A percentile compares a stretch with the other conserved stretches of the same genome.
Conservation (phyloP, 2,113 vertebrate species). For the Hemibagrus wyckioides region DNA sequence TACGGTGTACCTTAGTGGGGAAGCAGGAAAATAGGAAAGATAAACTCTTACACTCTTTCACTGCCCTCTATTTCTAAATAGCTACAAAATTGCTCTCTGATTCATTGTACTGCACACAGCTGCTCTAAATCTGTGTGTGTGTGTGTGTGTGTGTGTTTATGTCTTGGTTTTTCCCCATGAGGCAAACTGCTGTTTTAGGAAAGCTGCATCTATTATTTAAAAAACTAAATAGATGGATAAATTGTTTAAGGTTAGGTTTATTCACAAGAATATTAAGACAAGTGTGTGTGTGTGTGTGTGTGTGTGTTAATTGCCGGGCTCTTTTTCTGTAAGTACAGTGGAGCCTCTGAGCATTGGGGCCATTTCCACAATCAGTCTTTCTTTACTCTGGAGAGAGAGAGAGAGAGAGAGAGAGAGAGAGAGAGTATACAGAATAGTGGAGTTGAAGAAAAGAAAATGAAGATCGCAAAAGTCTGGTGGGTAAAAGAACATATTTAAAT, state of each 20-base stretch:
- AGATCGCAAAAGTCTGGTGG: neutral
- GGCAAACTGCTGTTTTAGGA: too few species aligned
- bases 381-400: slow-evolving; percentile 46
- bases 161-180: neutral
- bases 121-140: slow-evolving; percentile 14
- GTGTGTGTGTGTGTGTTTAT: slow-evolving; percentile 22
- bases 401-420: too few species aligned
- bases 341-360: slow-evolving; percentile 44
- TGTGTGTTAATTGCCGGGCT: slow-evolving; percentile 50
- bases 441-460: slow-evolving; percentile 15
- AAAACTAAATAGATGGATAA: neutral
- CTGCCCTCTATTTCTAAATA: neutral
- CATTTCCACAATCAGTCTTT: slow-evolving; percentile 51
- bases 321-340: slow-evolving; percentile 55
- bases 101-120: slow-evolving; percentile 29
- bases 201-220: neutral
- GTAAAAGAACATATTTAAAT: neutral
- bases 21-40: neutral
- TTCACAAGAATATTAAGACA: neutral
- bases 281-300: slow-evolving; percentile 37
- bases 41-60: neutral
- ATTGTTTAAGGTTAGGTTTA: neutral
- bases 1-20: neutral
- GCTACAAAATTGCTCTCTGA: neutral
- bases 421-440: neutral